These are phyloP conservation scores for Troides helena DNA, from an alignment of 2,888 invertebrate species.

Conservation along the genomic window DNA sequence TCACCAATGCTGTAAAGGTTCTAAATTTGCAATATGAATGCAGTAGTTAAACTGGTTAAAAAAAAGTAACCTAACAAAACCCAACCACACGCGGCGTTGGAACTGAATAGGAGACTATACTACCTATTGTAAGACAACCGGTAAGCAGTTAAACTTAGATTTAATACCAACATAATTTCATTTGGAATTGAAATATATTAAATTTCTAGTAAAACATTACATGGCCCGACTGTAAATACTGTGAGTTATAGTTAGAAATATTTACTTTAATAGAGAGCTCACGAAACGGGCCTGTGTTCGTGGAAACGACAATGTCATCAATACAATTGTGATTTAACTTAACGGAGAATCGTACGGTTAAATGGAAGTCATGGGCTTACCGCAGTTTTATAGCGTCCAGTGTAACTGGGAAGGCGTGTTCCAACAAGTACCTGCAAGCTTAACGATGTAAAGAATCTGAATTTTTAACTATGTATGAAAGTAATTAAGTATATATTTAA, in stretches of 20 bases:
- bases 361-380: constrained; percentile 10
- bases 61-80: too few relatives aligned
- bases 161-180: not conserved
- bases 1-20: too few relatives aligned
- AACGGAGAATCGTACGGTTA: constrained; percentile 26
- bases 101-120: too few relatives aligned
- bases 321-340: constrained; percentile 28
- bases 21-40: too few relatives aligned
- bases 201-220: constrained; percentile 2
- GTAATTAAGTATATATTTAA: too few relatives aligned
- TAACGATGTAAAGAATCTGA: too few relatives aligned
- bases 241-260: constrained; percentile 45
- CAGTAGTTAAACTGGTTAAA: too few relatives aligned
- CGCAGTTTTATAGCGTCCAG: constrained; percentile 17
- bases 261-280: constrained; percentile 50
- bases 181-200: not conserved
- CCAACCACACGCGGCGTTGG: too few relatives aligned
- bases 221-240: constrained; percentile 36
- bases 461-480: not conserved
- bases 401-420: constrained; percentile 19
- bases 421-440: constrained; percentile 7
- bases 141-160: not conserved
- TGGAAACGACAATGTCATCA: constrained; percentile 25
- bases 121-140: too few relatives aligned
- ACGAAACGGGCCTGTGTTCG: constrained; percentile 36